These are phyloP conservation scores for Chrysolina americana DNA, from an alignment of 2,888 invertebrate species.

Conservation along the genomic window DNA sequence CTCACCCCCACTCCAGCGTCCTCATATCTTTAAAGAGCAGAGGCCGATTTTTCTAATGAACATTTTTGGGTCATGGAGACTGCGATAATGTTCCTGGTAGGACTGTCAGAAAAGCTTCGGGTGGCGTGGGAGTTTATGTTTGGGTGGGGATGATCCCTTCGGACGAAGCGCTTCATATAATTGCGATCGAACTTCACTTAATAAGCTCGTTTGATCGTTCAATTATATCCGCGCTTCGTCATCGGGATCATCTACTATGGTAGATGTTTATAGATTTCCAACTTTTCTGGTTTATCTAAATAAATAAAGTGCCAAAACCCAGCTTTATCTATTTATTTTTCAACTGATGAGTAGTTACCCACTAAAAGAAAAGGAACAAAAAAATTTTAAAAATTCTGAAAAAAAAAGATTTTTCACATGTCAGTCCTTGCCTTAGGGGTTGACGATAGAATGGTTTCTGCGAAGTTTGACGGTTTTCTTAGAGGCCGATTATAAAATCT, in stretches of 20 bases:
- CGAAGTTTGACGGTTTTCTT: slow-evolving; percentile 4
- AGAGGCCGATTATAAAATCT: slow-evolving; percentile 30
- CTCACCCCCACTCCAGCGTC: neutral
- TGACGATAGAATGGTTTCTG: slow-evolving; percentile 7
- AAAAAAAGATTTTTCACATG: neutral
- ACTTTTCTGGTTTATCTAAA: neutral
- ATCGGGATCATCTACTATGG: slow-evolving; percentile 10
- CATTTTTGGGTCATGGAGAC: neutral
- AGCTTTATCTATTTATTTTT: no score
- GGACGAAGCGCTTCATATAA: slow-evolving; percentile 18
- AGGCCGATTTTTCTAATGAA: neutral
- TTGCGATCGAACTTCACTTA: slow-evolving; percentile 16
- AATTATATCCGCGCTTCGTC: slow-evolving; percentile 18
- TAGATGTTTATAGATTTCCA: slow-evolving; percentile 11
- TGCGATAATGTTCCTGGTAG: neutral
- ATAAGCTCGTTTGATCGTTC: slow-evolving; percentile 15
- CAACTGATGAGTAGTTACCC: no score
- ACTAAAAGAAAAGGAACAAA: neutral
- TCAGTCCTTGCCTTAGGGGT: neutral
- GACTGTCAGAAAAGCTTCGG: neutral
- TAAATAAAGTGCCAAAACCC: no score
- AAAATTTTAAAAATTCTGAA: neutral
- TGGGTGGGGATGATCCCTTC: slow-evolving; percentile 20
- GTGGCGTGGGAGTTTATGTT: neutral
- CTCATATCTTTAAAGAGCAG: no score